These are phyloP conservation scores for Vulpes lagopus DNA, from an alignment of 2,113 vertebrate species.

Conservation along the genomic window DNA sequence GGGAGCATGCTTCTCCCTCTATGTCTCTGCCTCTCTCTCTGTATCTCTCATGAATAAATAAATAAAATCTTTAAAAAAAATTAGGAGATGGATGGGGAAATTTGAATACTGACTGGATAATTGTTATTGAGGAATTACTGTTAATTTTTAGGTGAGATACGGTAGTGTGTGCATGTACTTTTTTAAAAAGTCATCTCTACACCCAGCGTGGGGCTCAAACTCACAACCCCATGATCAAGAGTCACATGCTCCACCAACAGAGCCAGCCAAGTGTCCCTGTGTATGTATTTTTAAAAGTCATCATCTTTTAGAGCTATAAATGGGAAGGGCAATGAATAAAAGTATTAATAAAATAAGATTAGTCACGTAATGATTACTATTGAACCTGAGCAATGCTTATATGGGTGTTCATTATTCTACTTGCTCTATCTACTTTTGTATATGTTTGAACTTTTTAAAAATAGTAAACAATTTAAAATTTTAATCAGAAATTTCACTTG, in stretches of 20 bases:
- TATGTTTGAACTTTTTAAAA: not conserved
- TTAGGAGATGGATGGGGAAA: not conserved
- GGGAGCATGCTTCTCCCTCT: no score
- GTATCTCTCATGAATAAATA: no score
- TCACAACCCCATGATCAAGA: not conserved
- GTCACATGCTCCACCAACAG: not conserved
- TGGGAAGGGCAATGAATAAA: not conserved
- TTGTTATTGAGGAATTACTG: slow-evolving; percentile 5
- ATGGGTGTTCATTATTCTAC: not conserved
- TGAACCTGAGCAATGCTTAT: not conserved
- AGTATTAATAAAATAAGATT: slow-evolving; percentile 17
- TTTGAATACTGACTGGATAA: not conserved
- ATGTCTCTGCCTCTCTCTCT: no score
- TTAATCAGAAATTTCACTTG: not conserved
- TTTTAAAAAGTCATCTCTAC: not conserved
- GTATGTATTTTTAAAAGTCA: not conserved
- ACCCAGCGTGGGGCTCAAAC: not conserved
- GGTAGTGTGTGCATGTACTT: not conserved
- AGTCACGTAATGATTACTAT: not conserved
- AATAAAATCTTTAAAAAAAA: not conserved
- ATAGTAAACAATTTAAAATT: not conserved
- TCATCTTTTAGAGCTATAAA: not conserved
- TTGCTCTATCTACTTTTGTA: slow-evolving; percentile 4
- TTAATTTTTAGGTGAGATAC: slow-evolving; percentile 36
- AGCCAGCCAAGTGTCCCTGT: not conserved